These are phyloP conservation scores for Papilio elwesi DNA, from an alignment of 2,888 invertebrate genomes.

Conservation along the genomic window DNA sequence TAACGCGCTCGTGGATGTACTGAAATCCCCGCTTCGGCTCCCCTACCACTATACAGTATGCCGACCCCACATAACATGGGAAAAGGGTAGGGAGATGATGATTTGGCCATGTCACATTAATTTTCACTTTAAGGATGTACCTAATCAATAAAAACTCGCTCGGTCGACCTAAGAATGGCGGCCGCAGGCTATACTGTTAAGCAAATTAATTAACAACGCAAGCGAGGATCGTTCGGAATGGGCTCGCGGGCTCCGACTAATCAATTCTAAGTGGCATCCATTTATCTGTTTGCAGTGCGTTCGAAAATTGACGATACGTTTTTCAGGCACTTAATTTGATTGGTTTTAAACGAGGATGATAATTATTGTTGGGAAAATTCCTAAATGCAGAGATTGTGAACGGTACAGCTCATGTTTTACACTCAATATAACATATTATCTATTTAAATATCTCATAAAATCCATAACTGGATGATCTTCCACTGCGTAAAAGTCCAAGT, in stretches of 20 bases:
- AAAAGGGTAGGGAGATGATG: neutral
- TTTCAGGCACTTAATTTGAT: slow-evolving; percentile 36
- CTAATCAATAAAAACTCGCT: neutral
- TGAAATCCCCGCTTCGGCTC: no score
- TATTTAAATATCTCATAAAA: neutral
- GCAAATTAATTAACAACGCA: slow-evolving; percentile 63
- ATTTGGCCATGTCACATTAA: neutral
- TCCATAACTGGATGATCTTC: no score
- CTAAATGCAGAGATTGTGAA: neutral
- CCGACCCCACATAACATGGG: no score
- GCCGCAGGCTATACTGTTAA: slow-evolving; percentile 50
- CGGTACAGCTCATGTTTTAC: neutral
- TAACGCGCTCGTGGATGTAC: no score
- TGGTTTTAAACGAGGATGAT: slow-evolving; percentile 19
- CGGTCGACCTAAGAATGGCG: slow-evolving; percentile 7
- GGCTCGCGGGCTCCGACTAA: slow-evolving; percentile 58
- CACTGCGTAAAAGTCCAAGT: no score
- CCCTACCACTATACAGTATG: no score
- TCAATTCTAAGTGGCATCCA: slow-evolving; percentile 63
- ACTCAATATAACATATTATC: neutral
- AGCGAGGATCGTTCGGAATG: slow-evolving; percentile 58
- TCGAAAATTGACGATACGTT: slow-evolving; percentile 46
- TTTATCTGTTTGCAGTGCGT: slow-evolving; percentile 49
- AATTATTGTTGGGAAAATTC: slow-evolving; percentile 24
- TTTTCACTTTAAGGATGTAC: slow-evolving; percentile 3